Evolutionary conservation across 2,797 vertebrate species (phyloP), one percentile per base, ranked within the genome.

Genomic region (Sebastolobus altivelis): DNA sequence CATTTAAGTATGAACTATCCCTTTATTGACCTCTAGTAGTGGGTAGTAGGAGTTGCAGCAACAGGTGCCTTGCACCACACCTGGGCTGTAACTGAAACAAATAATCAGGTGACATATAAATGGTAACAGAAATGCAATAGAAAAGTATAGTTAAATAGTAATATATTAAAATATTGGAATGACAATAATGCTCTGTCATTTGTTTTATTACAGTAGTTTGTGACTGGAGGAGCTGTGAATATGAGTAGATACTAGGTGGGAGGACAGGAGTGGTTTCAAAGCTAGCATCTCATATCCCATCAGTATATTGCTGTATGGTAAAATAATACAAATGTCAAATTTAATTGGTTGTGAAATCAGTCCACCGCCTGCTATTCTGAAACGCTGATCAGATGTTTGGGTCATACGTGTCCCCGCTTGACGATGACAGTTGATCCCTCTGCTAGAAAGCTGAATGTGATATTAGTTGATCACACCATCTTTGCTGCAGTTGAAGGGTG

Each of bases 21-120:
- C 25, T 70, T 77, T 61, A 83, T 3, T 76, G 82, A 73, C 73
- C 81, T 80, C 75, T 84, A 31, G 22, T 80, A 79, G 37, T 80
- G 5, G 3, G 31, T 54, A 38, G 31, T 29, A 13, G 37, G 29
- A 81, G 81, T 35, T 76, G 22, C 76, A 82, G 62, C 3, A 77
- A 55, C 7, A 20, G 1, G 4, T 27, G 5, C 4, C 2, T 31
- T 16, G 7, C 22, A 67, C 4, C 18, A 27, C 3, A 55, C 13
- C 5, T 16, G 14, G 2, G 4, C n/a, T 63, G 18, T 38, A 38
- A 20, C 8, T 72, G 13, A 13, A 59, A 55, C 54, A 66, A 52
- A 35, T 56, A 8, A 22, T 66, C 14, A 27, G 35, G 4, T 31
- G 14, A 5, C 2, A 60, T 31, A 5, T 29, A 29, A 6, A 31